Conservation (phyloP, 1,140 invertebrate species). For the Reticulitermes speratus region DNA sequence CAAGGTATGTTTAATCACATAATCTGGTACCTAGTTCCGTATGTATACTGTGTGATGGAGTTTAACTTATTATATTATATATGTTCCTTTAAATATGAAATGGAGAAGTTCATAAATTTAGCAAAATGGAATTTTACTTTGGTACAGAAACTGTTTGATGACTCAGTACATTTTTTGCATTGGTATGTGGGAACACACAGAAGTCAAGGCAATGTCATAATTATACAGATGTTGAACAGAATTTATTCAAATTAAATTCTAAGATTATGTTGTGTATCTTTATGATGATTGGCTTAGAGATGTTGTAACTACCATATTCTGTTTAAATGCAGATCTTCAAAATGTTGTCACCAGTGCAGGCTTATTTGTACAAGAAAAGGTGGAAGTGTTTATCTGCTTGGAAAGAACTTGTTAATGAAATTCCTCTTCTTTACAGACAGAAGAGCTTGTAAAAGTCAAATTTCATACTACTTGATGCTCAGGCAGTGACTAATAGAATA, state of each 20-base stretch:
- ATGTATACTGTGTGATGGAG: neutral
- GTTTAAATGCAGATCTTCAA: too few species aligned
- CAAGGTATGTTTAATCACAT: neutral
- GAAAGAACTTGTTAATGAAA: neutral
- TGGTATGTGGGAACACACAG: neutral
- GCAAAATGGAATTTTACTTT: neutral
- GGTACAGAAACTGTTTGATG: neutral
- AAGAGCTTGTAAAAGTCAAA: too few species aligned
- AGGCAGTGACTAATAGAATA: too few species aligned
- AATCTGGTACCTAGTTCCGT: neutral
- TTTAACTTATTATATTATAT: neutral
- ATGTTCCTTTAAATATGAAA: neutral
- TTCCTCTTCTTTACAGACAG: neutral
- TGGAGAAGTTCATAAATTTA: neutral
- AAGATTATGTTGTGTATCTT: neutral
- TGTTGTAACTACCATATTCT: neutral
- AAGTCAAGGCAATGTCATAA: neutral
- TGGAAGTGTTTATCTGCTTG: neutral
- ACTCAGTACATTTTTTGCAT: neutral
- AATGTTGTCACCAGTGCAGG: neutral
- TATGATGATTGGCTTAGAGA: neutral
- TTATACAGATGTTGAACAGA: neutral
- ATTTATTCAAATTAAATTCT: neutral
- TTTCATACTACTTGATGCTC: too few species aligned
- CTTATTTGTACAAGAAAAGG: neutral